phyloP scores from a whole-genome alignment of 2,797 vertebrate genomes.

The Poeciliopsis turneri region DNA sequence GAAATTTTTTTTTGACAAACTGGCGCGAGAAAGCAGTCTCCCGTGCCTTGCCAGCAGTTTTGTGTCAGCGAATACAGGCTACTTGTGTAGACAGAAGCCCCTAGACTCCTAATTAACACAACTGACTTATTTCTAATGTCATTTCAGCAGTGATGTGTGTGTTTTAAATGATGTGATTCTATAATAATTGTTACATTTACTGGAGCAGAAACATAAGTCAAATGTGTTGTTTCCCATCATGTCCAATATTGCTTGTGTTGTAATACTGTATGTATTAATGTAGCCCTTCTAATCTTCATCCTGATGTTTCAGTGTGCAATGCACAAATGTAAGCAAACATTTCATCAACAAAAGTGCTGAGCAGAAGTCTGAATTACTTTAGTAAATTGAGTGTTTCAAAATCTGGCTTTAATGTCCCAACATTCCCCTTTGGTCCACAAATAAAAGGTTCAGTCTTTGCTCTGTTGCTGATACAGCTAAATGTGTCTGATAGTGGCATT shows the following conservation, averaged over 20 bases:
- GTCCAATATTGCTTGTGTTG: not conserved
- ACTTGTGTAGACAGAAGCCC: not conserved
- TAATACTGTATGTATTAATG: not conserved
- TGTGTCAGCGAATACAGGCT: not conserved
- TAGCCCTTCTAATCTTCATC: not conserved
- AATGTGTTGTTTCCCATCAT: not conserved
- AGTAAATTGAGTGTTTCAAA: not conserved
- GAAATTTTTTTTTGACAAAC: constrained; percentile 7
- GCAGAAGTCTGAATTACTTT: constrained; percentile 13
- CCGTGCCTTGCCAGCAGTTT: not conserved
- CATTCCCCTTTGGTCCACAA: constrained; percentile 5
- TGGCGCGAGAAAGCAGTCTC: not conserved
- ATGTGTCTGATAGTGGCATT: not conserved
- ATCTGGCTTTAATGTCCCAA: not conserved
- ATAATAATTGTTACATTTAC: not conserved
- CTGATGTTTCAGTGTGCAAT: not conserved
- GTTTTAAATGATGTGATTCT: not conserved
- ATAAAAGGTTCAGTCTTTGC: not conserved
- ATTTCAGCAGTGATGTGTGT: not conserved
- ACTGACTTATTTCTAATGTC: constrained; percentile 4
- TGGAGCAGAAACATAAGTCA: not conserved
- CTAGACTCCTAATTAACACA: constrained; percentile 17
- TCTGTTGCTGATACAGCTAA: not conserved
- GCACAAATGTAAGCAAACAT: constrained; percentile 6
- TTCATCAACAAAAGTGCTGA: constrained; percentile 7